phyloP scores from a whole-genome alignment of 2,797 vertebrate species.

The Taenioides sp. region DNA sequence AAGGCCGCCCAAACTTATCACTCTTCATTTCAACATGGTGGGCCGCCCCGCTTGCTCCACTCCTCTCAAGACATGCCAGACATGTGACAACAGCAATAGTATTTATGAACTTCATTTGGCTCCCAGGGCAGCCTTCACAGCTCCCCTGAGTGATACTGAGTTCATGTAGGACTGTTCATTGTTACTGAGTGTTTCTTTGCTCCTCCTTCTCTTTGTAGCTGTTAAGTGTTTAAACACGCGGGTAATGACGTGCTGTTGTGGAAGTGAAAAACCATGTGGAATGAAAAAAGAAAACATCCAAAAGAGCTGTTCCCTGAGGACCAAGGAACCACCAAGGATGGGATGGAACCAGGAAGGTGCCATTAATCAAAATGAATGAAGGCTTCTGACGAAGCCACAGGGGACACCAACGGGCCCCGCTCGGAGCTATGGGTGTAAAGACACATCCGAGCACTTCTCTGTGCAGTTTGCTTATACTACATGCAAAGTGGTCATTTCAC shows the following conservation, averaged over 20 bases:
- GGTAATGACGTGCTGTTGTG: slow-evolving; percentile 75
- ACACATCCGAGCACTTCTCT: too few species aligned
- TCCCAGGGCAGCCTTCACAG: slow-evolving; percentile 68
- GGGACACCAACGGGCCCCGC: slow-evolving; percentile 23
- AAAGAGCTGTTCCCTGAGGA: slow-evolving; percentile 44
- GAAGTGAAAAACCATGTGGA: slow-evolving; percentile 77
- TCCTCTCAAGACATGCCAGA: slow-evolving; percentile 76
- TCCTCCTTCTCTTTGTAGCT: slow-evolving; percentile 57
- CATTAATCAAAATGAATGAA: slow-evolving; percentile 70
- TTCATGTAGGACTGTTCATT: slow-evolving; percentile 73
- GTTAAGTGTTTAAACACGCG: slow-evolving; percentile 80
- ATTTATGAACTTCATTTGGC: slow-evolving; percentile 79
- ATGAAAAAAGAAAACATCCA: slow-evolving; percentile 54
- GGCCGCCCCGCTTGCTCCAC: slow-evolving; percentile 54
- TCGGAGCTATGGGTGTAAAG: slow-evolving; percentile 20
- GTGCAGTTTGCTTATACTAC: too few species aligned
- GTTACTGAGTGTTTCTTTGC: slow-evolving; percentile 60
- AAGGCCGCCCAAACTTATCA: slow-evolving; percentile 69
- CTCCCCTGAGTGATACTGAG: slow-evolving; percentile 72
- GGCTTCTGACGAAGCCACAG: slow-evolving; percentile 44
- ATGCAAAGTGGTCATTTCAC: too few species aligned
- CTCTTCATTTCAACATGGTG: slow-evolving; percentile 67
- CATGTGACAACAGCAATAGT: slow-evolving; percentile 75
- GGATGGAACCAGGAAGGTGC: slow-evolving; percentile 51
- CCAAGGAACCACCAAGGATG: slow-evolving; percentile 53